Percentiles rank a stretch among this genome's conserved stretches.
These are phyloP conservation scores for Tetheella fluctuosa DNA, from an alignment of 2,888 invertebrate species.

Conservation along the genomic window DNA sequence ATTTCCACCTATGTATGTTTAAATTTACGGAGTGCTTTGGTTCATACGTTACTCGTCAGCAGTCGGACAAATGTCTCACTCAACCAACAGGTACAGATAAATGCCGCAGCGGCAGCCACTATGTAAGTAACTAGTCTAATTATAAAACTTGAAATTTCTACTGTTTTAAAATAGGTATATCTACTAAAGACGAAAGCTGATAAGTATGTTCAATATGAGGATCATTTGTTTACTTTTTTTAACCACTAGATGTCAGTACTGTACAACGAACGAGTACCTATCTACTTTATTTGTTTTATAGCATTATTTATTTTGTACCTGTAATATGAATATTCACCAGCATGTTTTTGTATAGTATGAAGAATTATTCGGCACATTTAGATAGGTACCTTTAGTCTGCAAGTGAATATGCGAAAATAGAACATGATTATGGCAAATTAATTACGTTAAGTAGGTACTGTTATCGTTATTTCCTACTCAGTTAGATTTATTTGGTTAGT, in stretches of 20 bases:
- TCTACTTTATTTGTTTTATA: background rate
- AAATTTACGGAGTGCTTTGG: too few relatives aligned
- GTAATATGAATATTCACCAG: too few relatives aligned
- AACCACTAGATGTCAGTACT: constrained; percentile 1
- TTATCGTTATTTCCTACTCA: too few relatives aligned
- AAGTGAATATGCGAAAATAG: too few relatives aligned
- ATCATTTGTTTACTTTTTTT: background rate
- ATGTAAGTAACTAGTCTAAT: background rate
- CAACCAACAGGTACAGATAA: background rate
- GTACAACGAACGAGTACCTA: background rate
- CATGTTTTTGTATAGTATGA: background rate
- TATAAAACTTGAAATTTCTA: background rate
- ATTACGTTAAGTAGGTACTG: too few relatives aligned
- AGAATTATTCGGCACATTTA: too few relatives aligned
- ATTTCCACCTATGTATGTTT: too few relatives aligned
- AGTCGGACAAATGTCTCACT: background rate
- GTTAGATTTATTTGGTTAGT: too few relatives aligned
- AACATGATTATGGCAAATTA: too few relatives aligned
- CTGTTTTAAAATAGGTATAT: too few relatives aligned
- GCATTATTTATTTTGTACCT: too few relatives aligned
- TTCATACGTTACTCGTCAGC: constrained; percentile 1
- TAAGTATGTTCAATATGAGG: background rate
- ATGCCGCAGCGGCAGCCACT: background rate
- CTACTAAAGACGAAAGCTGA: background rate
- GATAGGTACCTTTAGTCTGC: too few relatives aligned